Conservation (phyloP, 2,113 vertebrate genomes). For the Blennius ocellaris region DNA sequence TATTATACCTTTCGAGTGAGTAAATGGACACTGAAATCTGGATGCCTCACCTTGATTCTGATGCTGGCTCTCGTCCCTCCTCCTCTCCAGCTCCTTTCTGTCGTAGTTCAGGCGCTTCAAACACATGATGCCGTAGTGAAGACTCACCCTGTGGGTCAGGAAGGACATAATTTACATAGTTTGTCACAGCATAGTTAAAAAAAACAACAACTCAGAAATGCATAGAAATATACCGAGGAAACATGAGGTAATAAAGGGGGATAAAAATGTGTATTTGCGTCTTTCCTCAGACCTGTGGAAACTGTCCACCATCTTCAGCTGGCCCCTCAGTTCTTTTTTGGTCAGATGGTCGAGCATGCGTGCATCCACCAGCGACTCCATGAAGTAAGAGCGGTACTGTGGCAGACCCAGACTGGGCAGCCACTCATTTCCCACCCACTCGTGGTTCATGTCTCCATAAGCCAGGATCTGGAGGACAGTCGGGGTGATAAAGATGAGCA, state of each 20-base stretch:
- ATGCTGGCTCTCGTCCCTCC: slow-evolving; percentile 91
- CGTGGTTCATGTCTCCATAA: slow-evolving; percentile 95
- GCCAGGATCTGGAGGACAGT: slow-evolving; percentile 87
- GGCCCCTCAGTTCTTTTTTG: slow-evolving; percentile 94
- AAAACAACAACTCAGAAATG: background rate
- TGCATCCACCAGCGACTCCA: slow-evolving; percentile 95
- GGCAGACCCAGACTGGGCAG: slow-evolving; percentile 93
- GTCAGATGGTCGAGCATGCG: slow-evolving; percentile 95
- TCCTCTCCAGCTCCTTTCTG: slow-evolving; percentile 92
- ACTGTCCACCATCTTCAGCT: slow-evolving; percentile 97
- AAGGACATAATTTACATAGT: slow-evolving; percentile 3
- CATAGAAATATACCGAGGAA: no score
- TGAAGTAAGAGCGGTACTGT: slow-evolving; percentile 96
- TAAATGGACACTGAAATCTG: background rate
- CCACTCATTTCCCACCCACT: slow-evolving; percentile 97
- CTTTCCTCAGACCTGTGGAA: slow-evolving; percentile 88
- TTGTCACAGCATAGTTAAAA: no score
- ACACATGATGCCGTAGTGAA: slow-evolving; percentile 96
- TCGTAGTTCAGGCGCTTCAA: slow-evolving; percentile 95
- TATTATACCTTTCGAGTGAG: background rate
- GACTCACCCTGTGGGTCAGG: slow-evolving; percentile 85
- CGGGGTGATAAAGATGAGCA: background rate
- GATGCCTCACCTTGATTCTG: slow-evolving; percentile 87
- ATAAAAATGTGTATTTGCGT: background rate
- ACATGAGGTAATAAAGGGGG: no score